Evolutionary conservation across 23 tunicate genomes (phyloP), one percentile per base, ranked within the genome.

Genomic region (Halocynthia roretzi): DNA sequence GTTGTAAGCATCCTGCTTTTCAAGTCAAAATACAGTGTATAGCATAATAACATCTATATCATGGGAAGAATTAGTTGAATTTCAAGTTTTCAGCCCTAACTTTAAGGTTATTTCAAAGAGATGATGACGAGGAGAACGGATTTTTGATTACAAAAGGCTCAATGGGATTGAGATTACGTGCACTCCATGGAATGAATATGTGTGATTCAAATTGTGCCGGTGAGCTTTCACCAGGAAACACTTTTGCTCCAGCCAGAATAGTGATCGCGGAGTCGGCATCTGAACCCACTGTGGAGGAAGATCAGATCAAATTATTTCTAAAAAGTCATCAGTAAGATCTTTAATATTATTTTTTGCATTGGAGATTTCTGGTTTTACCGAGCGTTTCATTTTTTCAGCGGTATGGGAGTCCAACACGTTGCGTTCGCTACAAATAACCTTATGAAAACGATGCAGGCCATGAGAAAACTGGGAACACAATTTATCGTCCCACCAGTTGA

Each of bases 391-490:
- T 51, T 19, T 49, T 82, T 82, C 67, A 75, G 84, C 15, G 87
- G 87, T 60, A 56, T 74, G 49, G 98, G 98, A 48, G 77, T 92
- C 40, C 98, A 92, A 56, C 98, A 92, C 53, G 79, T 92, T 52
- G 98, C 89, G 44, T 85, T 92, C 63, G 71, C 72, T 21, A 86
- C 87, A 10, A 75, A 68, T 53, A 80, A 92, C 75, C 79, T 92
- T 66, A 63, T 86, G 11, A 67, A 79, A 56, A 67, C 98, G 6
- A 72, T 86, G 7, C 76, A 82, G 40, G 68, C 52, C 22, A 75
- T 92, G 49, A 79, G 83, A 68, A 50, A 55, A 40, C 61, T 55
- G 7, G 92, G 93, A n/a, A 53, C 87, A 14, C 57, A 71, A 14
- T 86, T 78, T 61, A 68, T 92, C 31, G 78, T 22, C n/a, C 78